Conservation (phyloP, 2,113 vertebrate species). For the Pteruthius melanotis region DNA sequence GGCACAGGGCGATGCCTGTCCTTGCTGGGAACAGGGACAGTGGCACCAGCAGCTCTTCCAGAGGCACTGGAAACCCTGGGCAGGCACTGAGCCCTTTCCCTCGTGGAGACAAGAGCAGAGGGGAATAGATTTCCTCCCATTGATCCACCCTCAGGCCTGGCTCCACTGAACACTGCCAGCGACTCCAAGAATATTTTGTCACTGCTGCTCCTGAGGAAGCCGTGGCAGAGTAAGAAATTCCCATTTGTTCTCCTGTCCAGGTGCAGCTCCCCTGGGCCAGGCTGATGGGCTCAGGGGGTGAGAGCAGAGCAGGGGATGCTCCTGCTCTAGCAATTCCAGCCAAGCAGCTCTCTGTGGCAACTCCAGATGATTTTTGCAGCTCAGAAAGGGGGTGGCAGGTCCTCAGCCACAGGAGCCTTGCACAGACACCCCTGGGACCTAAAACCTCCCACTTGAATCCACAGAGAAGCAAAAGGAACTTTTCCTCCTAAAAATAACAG, state of each 20-base stretch:
- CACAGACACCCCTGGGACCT: not conserved
- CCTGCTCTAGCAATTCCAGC: not conserved
- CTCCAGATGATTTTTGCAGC: not conserved
- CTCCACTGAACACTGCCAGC: not conserved
- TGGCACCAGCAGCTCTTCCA: not conserved
- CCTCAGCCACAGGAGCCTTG: not conserved
- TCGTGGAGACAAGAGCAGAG: not conserved
- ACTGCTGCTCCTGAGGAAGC: not conserved
- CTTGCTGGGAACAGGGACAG: not conserved
- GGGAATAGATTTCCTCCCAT: not conserved
- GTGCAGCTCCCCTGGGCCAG: not conserved
- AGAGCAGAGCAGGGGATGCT: not conserved
- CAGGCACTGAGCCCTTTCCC: not conserved
- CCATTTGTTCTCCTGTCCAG: not conserved
- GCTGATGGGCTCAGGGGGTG: not conserved
- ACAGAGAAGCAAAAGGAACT: not conserved
- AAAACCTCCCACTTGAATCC: not conserved
- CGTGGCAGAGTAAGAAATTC: not conserved
- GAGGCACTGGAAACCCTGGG: constrained; percentile 10
- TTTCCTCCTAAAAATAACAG: not conserved
- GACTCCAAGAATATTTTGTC: not conserved
- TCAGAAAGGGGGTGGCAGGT: not conserved
- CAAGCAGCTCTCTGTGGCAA: not conserved
- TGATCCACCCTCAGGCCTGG: not conserved
- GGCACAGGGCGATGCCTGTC: not conserved